Conservation (phyloP, 2,888 invertebrate genomes). For the Eulithis testata region DNA sequence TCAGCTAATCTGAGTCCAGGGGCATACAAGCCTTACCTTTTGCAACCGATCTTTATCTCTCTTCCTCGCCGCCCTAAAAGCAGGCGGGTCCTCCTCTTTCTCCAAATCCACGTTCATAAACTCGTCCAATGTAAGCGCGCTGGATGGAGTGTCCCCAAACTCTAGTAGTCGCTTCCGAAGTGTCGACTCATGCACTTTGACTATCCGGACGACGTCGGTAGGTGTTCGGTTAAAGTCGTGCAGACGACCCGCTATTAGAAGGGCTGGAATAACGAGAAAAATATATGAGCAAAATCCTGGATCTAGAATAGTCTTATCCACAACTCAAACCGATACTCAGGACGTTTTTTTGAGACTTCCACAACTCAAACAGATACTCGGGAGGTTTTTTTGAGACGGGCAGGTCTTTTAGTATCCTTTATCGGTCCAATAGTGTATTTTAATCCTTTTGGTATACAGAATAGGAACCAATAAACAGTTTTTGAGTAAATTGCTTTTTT, state of each 20-base stretch:
- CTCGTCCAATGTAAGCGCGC: conserved; percentile 96
- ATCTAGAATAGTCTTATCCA: too few relatives aligned
- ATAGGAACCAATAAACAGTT: too few relatives aligned
- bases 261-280: conserved; percentile 83
- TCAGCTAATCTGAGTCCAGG: too few relatives aligned
- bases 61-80: conserved; percentile 95
- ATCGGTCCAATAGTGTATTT: too few relatives aligned
- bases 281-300: too few relatives aligned
- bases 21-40: conserved; percentile 79
- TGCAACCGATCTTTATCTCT: conserved; percentile 94
- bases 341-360: too few relatives aligned
- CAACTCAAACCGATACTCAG: too few relatives aligned
- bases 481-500: too few relatives aligned
- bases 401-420: too few relatives aligned
- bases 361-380: too few relatives aligned
- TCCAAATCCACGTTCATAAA: conserved; percentile 98
- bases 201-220: conserved; percentile 95
- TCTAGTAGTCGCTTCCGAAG: conserved; percentile 95
- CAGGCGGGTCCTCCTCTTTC: conserved; percentile 98
- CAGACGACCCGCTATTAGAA: conserved; percentile 96
- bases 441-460: too few relatives aligned
- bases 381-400: too few relatives aligned
- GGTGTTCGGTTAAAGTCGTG: conserved; percentile 96
- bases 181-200: conserved; percentile 97
- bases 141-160: conserved; percentile 98